phyloP scores from a whole-genome alignment of 2,797 vertebrate species.

The Hemitrygon akajei region DNA sequence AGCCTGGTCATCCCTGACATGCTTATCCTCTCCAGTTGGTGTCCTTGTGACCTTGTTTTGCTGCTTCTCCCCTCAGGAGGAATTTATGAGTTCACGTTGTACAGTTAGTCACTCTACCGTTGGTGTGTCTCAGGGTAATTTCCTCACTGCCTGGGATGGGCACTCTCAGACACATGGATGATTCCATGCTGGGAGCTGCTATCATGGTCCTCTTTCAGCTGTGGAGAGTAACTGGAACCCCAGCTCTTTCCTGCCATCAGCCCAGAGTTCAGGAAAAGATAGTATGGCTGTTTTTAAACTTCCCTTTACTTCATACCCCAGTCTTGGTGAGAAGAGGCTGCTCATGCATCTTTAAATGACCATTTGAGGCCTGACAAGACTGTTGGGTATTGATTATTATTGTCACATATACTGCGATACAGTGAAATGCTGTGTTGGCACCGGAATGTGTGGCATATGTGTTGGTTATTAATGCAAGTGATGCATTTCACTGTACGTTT shows the following conservation, averaged over 20 bases:
- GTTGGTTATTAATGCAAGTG: too few relatives aligned
- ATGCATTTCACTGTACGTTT: too few relatives aligned
- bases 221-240: neutral
- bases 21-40: neutral
- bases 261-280: neutral
- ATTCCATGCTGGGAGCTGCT: neutral
- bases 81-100: neutral
- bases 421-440: too few relatives aligned
- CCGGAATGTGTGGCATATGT: too few relatives aligned
- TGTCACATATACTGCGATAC: too few relatives aligned
- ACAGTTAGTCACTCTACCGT: neutral
- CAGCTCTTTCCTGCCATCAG: neutral
- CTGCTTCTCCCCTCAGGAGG: too few relatives aligned
- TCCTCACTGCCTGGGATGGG: neutral
- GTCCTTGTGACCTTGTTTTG: too few relatives aligned
- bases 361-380: too few relatives aligned
- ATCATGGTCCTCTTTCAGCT: neutral
- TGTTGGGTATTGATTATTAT: too few relatives aligned
- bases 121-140: neutral
- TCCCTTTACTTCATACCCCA: neutral
- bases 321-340: neutral
- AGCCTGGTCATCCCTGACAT: neutral
- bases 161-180: neutral
- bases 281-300: too few relatives aligned
- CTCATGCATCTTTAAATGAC: too few relatives aligned